Conservation (phyloP, 2,113 vertebrate genomes). For the Excalfactoria chinensis region DNA sequence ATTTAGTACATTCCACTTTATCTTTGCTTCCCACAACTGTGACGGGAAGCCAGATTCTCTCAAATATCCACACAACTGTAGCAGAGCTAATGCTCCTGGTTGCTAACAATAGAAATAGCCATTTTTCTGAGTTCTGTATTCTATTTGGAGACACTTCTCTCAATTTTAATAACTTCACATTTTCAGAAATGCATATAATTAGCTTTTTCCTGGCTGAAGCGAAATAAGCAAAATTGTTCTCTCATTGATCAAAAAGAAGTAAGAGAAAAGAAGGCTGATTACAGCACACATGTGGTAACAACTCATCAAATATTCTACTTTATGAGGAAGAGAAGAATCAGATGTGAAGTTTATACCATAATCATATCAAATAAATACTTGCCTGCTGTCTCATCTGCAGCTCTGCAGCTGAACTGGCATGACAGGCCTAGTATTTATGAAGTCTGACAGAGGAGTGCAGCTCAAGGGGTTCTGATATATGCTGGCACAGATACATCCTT, state of each 20-base stretch:
- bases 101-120: constrained; percentile 39
- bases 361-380: constrained; percentile 35
- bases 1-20: neutral
- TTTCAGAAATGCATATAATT: constrained; percentile 14
- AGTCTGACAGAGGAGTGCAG: constrained; percentile 17
- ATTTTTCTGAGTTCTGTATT: neutral
- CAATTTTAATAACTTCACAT: neutral
- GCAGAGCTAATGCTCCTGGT: neutral
- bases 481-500: constrained; percentile 24
- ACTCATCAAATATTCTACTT: constrained; percentile 34
- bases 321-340: constrained; percentile 17
- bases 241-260: neutral
- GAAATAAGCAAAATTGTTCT: constrained; percentile 35
- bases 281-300: neutral
- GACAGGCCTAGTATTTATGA: constrained; percentile 55
- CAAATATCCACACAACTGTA: neutral
- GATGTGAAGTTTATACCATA: constrained; percentile 30
- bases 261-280: constrained; percentile 32
- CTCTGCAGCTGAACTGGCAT: neutral
- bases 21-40: neutral
- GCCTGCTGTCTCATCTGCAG: constrained; percentile 4
- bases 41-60: neutral
- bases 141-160: neutral
- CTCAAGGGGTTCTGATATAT: constrained; percentile 32
- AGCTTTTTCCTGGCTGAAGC: neutral